Evolutionary conservation across 2,797 vertebrate species (phyloP).

Genomic region (Fistularia tabacaria): DNA sequence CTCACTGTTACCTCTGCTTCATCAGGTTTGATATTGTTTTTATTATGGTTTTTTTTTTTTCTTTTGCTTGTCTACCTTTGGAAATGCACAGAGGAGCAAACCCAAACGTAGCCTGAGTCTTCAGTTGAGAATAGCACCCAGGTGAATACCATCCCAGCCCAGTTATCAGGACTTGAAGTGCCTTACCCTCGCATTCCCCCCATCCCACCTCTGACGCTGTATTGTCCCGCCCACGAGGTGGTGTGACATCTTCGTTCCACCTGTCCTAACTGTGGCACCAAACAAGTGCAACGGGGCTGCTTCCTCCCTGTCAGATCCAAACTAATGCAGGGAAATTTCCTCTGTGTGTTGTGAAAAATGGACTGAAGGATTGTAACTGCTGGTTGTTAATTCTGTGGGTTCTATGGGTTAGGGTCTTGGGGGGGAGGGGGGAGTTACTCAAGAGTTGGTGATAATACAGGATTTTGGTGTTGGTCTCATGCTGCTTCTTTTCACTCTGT

Average conservation of each 20-base stretch:
- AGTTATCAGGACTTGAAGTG: constrained; percentile 73
- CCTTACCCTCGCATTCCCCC: constrained; percentile 69
- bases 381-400: constrained; percentile 38
- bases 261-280: constrained; percentile 16
- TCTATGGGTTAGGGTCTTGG: not conserved
- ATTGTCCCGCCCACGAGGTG: constrained; percentile 10
- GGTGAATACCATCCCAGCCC: constrained; percentile 47
- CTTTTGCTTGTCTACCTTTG: constrained; percentile 75
- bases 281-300: constrained; percentile 35
- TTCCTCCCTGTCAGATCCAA: constrained; percentile 29
- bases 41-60: constrained; percentile 7
- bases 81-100: constrained; percentile 55
- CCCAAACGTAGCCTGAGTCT: constrained; percentile 62
- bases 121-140: constrained; percentile 57
- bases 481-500: constrained; percentile 65
- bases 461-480: constrained; percentile 30
- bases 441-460: not conserved
- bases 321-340: constrained; percentile 36
- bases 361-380: constrained; percentile 52
- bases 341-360: constrained; percentile 52
- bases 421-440: not conserved
- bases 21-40: constrained; percentile 47
- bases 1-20: constrained; percentile 62
- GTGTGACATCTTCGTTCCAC: constrained; percentile 5
- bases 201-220: constrained; percentile 4